Percentiles rank a stretch among this genome's conserved stretches.
Evolutionary conservation across 2,797 vertebrate genomes (phyloP).

Genomic region (Sphenodon punctatus): DNA sequence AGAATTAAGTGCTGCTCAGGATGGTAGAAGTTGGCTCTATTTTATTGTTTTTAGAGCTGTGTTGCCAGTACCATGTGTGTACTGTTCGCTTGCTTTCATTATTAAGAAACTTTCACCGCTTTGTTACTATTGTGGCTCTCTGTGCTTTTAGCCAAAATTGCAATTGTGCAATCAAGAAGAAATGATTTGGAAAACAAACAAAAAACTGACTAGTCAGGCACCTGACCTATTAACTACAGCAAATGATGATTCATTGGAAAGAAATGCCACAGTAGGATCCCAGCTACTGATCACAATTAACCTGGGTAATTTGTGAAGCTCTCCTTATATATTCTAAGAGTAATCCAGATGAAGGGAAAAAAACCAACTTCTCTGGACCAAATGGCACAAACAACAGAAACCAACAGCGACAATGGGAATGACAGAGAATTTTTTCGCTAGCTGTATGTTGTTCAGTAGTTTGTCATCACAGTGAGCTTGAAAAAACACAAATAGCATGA

Average conservation of each 20-base stretch:
- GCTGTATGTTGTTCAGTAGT: neutral
- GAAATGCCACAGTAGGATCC: neutral
- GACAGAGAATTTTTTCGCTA: neutral
- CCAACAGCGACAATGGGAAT: neutral
- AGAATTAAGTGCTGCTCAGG: neutral
- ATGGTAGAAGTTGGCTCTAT: neutral
- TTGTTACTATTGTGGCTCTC: constrained; percentile 22
- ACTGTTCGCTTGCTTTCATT: neutral
- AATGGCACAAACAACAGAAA: neutral
- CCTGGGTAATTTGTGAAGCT: neutral
- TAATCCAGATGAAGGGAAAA: neutral
- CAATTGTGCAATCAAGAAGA: constrained; percentile 36
- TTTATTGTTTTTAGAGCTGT: neutral
- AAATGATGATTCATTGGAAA: constrained; percentile 31
- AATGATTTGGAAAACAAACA: constrained; percentile 20
- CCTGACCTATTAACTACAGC: neutral
- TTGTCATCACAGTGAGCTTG: neutral
- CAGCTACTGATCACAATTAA: constrained; percentile 2
- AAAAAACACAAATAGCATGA: neutral
- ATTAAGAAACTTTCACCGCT: neutral
- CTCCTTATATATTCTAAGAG: neutral
- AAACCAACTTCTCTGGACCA: neutral
- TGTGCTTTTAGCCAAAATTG: neutral
- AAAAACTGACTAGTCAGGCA: neutral
- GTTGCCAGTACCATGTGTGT: neutral